Conservation (phyloP, 2,888 invertebrate genomes). For the Rhingia rostrata region DNA sequence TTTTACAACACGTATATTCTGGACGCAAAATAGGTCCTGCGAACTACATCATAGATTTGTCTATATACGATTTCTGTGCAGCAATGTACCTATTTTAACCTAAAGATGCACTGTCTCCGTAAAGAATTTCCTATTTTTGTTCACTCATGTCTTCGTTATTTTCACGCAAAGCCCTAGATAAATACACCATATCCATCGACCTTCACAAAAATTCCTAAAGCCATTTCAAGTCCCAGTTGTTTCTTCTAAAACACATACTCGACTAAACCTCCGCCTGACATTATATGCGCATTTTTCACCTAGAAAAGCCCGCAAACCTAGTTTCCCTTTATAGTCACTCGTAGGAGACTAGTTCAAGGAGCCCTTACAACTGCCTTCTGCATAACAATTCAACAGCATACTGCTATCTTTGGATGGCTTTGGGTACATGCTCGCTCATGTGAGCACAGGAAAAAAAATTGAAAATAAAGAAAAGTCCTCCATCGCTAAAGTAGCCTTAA, state of each 20-base stretch:
- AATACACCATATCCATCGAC: conserved; percentile 1
- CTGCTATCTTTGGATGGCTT: conserved; percentile 1
- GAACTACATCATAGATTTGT: too few species aligned
- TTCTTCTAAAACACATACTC: not conserved
- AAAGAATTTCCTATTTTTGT: too few species aligned
- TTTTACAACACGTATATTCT: too few species aligned
- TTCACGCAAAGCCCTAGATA: too few species aligned
- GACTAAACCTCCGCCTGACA: not conserved
- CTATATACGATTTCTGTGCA: too few species aligned
- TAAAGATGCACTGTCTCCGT: too few species aligned
- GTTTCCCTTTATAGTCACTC: conserved; percentile 10
- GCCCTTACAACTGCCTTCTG: not conserved
- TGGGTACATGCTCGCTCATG: not conserved
- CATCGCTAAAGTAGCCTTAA: not conserved
- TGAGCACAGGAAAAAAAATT: not conserved
- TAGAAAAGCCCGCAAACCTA: not conserved
- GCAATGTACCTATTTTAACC: too few species aligned
- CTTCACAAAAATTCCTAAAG: conserved; percentile 7
- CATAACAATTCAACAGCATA: not conserved
- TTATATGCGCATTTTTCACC: not conserved
- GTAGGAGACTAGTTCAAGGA: conserved; percentile 16
- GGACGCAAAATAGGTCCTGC: too few species aligned
- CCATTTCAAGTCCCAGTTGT: not conserved
- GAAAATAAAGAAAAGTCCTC: not conserved
- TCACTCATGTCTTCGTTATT: too few species aligned